Conservation (phyloP, 2,797 vertebrate genomes). For the Pangasius mekongensis region DNA sequence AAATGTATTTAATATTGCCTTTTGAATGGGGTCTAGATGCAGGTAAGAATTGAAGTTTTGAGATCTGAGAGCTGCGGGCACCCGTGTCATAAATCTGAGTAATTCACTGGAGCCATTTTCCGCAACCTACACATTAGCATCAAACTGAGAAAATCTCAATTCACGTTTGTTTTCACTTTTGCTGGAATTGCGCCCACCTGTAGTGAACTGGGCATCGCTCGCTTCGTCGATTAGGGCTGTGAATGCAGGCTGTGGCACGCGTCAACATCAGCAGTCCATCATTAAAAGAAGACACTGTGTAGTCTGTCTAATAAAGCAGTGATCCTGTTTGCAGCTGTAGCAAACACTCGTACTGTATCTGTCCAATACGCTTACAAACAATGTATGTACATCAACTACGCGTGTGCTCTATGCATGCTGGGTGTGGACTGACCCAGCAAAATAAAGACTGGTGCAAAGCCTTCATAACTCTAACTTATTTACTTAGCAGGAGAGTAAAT, state of each 20-base stretch:
- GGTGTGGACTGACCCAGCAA: neutral
- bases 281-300: neutral
- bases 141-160: neutral
- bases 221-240: neutral
- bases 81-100: neutral
- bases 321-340: neutral
- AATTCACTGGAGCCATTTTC: neutral
- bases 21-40: neutral
- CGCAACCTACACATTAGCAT: neutral
- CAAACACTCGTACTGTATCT: neutral
- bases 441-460: neutral
- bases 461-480: neutral
- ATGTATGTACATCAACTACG: too few species aligned
- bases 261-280: neutral
- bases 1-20: neutral
- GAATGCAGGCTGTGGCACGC: neutral
- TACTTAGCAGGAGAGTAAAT: too few species aligned
- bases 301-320: neutral
- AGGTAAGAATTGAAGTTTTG: neutral
- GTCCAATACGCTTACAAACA: neutral
- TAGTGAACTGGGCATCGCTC: neutral
- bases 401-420: neutral
- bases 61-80: neutral
- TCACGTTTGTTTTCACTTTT: neutral
- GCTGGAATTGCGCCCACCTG: neutral